Base-by-base conservation (phyloP, 2,797 vertebrate species). In the Crenichthys baileyi region DNA sequence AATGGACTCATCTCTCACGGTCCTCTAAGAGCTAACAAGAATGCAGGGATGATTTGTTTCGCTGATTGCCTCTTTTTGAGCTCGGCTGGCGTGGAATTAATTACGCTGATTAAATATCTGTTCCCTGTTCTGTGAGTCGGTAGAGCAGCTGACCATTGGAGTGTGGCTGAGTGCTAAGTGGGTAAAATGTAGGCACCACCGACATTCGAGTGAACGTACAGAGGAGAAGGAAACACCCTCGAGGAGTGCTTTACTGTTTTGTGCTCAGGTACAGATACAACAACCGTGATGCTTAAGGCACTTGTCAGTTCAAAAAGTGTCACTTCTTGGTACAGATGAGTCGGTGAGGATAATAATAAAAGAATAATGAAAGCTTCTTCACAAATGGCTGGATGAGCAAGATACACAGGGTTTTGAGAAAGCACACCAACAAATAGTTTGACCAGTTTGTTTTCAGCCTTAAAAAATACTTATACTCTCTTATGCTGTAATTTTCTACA, bases 91-190 rank as follows among this genome's bases (percentile, higher is more conserved):
- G 84, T 73, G 81, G 88, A 95, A 95, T 95, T 94, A 95, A 95
- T 95, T 94, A 94, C 87, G 82, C 91, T 95, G 95, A 95, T 95
- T 95, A 95, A 94, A 95, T 92, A 94, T 94, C 92, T 91, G 94
- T 90, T 82, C 88, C 90, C 87, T 89, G 86, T 77, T 82, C 80
- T 88, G 88, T 65, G 88, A 8, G 15, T 65, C 4, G 76, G 76
- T 83, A 36, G 80, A 92, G 79, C 76, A 81, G 88, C 36, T 81
- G 81, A 91, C 76, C 76, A 50, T 24, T 31, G 39, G 67, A 61
- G 70, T 22, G 36, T 13, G 86, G 36, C 3, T 60, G 63, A 46
- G 56, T 51, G 74, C 46, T 36, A 68, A 70, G 61, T 76, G 55
- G 72, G 65, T 24, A 70, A 68, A 81, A 86, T 74, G 85, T 20